phyloP scores from a whole-genome alignment of 2,113 vertebrate genomes.

The Salvator merianae region DNA sequence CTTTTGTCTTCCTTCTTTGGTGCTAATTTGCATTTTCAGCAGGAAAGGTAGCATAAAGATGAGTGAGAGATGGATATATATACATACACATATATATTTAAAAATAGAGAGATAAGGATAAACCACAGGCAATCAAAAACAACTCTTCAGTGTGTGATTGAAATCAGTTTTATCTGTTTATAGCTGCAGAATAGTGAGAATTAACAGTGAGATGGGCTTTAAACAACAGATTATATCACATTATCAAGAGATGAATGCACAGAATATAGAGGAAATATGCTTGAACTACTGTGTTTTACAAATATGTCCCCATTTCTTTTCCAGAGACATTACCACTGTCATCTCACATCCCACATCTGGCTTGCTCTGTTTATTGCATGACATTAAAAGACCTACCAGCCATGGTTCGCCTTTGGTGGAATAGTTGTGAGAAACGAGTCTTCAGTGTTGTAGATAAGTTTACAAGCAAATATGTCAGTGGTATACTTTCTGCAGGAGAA shows the following conservation, averaged over 20 bases:
- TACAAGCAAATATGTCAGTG: constrained; percentile 92
- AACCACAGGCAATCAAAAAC: too few relatives aligned
- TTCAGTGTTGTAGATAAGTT: constrained; percentile 91
- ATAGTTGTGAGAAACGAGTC: constrained; percentile 94
- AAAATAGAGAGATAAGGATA: background rate
- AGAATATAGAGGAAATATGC: background rate
- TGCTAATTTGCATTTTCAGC: background rate
- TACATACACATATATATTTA: background rate
- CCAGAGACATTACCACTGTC: constrained; percentile 77
- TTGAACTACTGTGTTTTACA: background rate
- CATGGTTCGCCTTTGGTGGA: constrained; percentile 98
- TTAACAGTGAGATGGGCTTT: background rate
- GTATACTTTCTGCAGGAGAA: constrained; percentile 91
- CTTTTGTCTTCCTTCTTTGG: background rate
- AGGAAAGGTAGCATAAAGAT: too few relatives aligned
- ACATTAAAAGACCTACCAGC: constrained; percentile 93
- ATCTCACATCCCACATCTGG: constrained; percentile 90
- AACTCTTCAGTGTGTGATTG: background rate
- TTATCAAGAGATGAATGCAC: background rate
- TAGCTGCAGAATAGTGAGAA: too few relatives aligned
- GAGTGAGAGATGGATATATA: background rate
- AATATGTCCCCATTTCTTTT: constrained; percentile 28
- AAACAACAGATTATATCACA: background rate
- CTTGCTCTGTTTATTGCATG: constrained; percentile 92
- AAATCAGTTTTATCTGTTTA: too few relatives aligned